Evolutionary conservation across 2,888 invertebrate genomes (phyloP).

Genomic region (Plagiodera versicolora): DNA sequence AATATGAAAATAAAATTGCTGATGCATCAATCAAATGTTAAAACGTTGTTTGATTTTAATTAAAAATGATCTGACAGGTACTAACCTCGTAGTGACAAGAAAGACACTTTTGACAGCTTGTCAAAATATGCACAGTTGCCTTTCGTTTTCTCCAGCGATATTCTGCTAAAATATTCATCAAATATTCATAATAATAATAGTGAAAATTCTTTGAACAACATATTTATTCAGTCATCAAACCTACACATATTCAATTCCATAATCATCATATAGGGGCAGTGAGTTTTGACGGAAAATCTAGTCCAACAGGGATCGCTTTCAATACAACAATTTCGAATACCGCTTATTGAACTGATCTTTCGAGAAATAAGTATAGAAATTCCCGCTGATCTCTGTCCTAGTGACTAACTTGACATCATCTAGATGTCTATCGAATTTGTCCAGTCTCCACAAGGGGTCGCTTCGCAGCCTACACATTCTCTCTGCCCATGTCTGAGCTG

Average conservation of each 20-base stretch:
- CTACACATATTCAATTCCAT: neutral
- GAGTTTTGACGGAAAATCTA: neutral
- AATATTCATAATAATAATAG: too few relatives aligned
- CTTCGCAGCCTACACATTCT: conserved; percentile 70
- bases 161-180: too few relatives aligned
- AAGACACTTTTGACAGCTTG: too few relatives aligned
- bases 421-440: conserved; percentile 35
- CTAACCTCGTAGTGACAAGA: too few relatives aligned
- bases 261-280: neutral
- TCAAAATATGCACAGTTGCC: too few relatives aligned
- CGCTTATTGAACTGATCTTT: conserved; percentile 72
- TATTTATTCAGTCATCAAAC: neutral
- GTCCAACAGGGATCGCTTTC: too few relatives aligned
- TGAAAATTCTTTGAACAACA: too few relatives aligned
- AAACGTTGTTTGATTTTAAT: conserved; percentile 16
- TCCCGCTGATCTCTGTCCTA: conserved; percentile 65
- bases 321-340: conserved; percentile 50
- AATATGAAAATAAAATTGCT: conserved; percentile 53
- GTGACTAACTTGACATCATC: conserved; percentile 56
- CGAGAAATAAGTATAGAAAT: conserved; percentile 68
- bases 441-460: conserved; percentile 42
- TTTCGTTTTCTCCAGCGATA: too few relatives aligned
- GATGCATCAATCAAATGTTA: conserved; percentile 43
- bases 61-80: neutral
- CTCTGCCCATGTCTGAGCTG: conserved; percentile 79